phyloP scores from a whole-genome alignment of 2,113 vertebrate genomes.

The Daubentonia madagascariensis region DNA sequence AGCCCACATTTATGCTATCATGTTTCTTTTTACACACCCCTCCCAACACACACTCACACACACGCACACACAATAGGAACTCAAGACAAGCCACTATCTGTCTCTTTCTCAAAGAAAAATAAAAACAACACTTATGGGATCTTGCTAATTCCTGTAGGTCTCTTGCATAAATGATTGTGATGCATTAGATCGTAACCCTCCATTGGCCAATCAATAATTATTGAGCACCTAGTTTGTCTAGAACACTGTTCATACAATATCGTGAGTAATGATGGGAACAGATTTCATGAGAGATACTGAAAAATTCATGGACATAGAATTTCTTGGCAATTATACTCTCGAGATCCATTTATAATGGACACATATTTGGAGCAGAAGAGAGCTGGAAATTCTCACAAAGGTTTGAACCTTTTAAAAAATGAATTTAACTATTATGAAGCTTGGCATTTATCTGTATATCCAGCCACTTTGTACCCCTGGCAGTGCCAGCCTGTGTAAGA shows the following conservation, averaged over 20 bases:
- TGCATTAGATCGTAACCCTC: background rate
- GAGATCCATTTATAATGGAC: background rate
- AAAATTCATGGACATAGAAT: conserved; percentile 15
- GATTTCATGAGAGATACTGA: conserved; percentile 35
- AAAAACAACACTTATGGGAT: background rate
- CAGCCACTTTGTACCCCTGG: background rate
- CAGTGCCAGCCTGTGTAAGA: background rate
- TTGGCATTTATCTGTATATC: background rate
- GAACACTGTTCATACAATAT: background rate
- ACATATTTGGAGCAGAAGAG: background rate
- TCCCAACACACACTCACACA: background rate
- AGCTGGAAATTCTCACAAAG: background rate
- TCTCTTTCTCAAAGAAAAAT: background rate
- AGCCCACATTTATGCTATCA: background rate
- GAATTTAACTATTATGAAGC: background rate
- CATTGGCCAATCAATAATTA: background rate
- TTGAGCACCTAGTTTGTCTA: background rate
- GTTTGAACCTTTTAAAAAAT: background rate
- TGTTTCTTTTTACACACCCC: background rate
- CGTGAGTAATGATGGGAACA: background rate
- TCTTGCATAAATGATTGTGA: background rate
- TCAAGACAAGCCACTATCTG: background rate
- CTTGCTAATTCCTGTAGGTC: background rate
- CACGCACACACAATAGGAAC: background rate
- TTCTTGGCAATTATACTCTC: conserved; percentile 1